Evolutionary conservation across 92 coral and sea anemone species (phyloP).

Genomic region (Siderastrea radians): DNA sequence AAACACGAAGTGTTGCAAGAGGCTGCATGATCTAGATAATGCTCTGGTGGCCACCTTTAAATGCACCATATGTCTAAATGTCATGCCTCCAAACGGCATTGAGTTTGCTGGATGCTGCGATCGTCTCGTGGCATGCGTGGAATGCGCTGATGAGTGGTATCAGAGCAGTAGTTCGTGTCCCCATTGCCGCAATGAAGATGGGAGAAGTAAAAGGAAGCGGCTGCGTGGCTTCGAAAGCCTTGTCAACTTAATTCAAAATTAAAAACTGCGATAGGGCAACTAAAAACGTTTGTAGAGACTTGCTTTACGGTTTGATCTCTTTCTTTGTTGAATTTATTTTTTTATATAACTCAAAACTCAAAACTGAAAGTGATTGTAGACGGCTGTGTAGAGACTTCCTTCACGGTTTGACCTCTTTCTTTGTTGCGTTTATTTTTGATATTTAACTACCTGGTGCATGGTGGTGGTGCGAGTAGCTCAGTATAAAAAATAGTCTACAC

Average conservation of each 20-base stretch:
- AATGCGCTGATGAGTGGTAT: slow-evolving; percentile 47
- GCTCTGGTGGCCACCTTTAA: slow-evolving; percentile 34
- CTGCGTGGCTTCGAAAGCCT: slow-evolving; percentile 28
- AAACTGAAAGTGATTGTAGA: no score
- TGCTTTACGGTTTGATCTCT: neutral
- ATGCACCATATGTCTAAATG: slow-evolving; percentile 36
- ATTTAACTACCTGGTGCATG: no score
- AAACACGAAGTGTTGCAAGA: slow-evolving; percentile 34
- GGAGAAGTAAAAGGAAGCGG: slow-evolving; percentile 12
- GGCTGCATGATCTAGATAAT: slow-evolving; percentile 26
- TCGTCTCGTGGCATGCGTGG: slow-evolving; percentile 34
- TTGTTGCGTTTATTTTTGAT: no score
- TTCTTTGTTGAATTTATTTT: neutral
- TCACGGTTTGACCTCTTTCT: no score
- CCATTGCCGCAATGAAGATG: slow-evolving; percentile 30
- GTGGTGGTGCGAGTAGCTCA: no score
- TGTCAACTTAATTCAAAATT: neutral
- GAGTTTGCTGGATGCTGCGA: slow-evolving; percentile 29
- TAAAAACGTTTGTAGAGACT: neutral
- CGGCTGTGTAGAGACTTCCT: no score
- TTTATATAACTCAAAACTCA: no score
- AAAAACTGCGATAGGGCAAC: neutral
- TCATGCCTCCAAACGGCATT: slow-evolving; percentile 11
- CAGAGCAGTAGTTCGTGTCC: slow-evolving; percentile 16
- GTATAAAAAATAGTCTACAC: no score